Percentiles rank a stretch among this genome's conserved stretches.
These are phyloP conservation scores for Plodia interpunctella DNA, from an alignment of 1,140 invertebrate species.

Conservation along the genomic window DNA sequence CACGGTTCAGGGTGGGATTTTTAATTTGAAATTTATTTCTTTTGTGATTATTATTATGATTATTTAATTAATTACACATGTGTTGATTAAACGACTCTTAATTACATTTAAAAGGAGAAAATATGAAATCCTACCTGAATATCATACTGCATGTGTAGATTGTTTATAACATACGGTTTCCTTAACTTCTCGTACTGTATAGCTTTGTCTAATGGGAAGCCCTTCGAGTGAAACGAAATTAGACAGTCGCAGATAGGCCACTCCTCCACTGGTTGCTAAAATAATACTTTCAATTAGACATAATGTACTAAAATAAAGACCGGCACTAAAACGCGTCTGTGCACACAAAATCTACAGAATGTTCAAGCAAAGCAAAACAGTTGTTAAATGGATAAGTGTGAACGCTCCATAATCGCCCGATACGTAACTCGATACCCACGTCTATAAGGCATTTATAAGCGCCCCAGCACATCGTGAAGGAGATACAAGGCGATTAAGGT, in stretches of 20 bases:
- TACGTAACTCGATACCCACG: constrained; percentile 24
- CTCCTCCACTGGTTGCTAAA: constrained; percentile 94
- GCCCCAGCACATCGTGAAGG: background rate
- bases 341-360: constrained; percentile 7
- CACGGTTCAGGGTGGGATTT: too few species aligned
- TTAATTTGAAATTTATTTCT: too few species aligned
- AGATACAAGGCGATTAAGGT: too few species aligned
- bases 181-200: constrained; percentile 96
- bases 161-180: constrained; percentile 98
- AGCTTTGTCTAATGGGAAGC: constrained; percentile 99
- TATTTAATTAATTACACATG: too few species aligned
- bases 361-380: background rate
- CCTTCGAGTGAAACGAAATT: constrained; percentile 99
- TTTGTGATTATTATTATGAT: too few species aligned
- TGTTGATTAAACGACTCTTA: too few species aligned
- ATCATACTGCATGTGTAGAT: constrained; percentile 98
- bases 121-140: constrained; percentile 84
- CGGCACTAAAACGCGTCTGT: background rate
- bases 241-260: constrained; percentile 99
- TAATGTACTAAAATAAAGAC: background rate
- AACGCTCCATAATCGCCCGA: constrained; percentile 15
- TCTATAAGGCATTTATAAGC: constrained; percentile 12
- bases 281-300: constrained; percentile 18
- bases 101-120: constrained; percentile 3
- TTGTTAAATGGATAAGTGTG: background rate